phyloP scores from a whole-genome alignment of 92 coral and sea anemone genomes.

The Paragorgia papillata region DNA sequence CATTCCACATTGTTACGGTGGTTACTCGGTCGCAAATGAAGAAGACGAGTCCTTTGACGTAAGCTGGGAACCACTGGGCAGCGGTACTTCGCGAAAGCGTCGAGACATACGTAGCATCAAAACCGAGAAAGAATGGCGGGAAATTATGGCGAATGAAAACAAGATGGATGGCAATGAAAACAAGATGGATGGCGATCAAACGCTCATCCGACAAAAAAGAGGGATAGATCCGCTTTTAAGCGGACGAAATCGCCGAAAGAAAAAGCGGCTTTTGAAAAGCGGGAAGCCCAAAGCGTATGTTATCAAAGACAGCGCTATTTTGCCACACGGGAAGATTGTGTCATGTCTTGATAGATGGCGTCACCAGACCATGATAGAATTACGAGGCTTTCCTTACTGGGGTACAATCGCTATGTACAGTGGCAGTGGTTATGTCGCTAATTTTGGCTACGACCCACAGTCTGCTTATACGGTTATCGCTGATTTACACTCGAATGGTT shows the following conservation, averaged over 20 bases:
- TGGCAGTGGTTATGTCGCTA: slow-evolving; percentile 92
- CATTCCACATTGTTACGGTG: slow-evolving; percentile 64
- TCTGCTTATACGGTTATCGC: slow-evolving; percentile 85
- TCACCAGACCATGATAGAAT: slow-evolving; percentile 59
- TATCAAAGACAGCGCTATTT: slow-evolving; percentile 60
- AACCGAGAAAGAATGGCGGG: slow-evolving; percentile 14
- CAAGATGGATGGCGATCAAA: not conserved
- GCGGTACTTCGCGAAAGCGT: not conserved
- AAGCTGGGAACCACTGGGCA: slow-evolving; percentile 70
- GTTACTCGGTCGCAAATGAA: slow-evolving; percentile 52
- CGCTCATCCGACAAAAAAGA: slow-evolving; percentile 62
- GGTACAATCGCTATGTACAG: slow-evolving; percentile 70
- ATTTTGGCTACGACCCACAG: slow-evolving; percentile 82
- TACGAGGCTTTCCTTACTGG: slow-evolving; percentile 95
- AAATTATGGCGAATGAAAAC: slow-evolving; percentile 25
- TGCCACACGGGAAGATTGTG: slow-evolving; percentile 71
- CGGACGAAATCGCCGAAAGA: slow-evolving; percentile 79
- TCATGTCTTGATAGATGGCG: slow-evolving; percentile 93
- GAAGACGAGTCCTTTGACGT: slow-evolving; percentile 65
- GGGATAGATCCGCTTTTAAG: slow-evolving; percentile 86
- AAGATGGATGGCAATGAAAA: no score
- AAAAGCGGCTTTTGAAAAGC: slow-evolving; percentile 50
- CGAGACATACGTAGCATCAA: not conserved
- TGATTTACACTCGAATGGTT: slow-evolving; percentile 81
- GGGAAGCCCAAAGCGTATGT: slow-evolving; percentile 59